Percentiles rank a stretch among this genome's conserved stretches.
Evolutionary conservation across 2,797 vertebrate species (phyloP).

Genomic region (Alauda arvensis): DNA sequence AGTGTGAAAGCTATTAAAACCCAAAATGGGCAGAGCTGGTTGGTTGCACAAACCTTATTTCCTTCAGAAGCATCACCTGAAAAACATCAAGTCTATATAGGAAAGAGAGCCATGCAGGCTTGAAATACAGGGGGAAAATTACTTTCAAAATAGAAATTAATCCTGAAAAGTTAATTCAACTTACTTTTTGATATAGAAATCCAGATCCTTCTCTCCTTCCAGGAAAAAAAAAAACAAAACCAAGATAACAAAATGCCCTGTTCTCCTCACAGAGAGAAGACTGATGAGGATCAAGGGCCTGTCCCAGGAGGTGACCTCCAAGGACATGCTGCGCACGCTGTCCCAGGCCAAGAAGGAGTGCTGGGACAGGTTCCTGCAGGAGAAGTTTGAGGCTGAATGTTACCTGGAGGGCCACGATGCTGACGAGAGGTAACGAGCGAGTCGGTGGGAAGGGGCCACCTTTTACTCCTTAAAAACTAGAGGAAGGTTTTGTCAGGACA

Average conservation of each 20-base stretch:
- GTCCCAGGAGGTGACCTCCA: slow-evolving; percentile 90
- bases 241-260: background rate
- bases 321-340: slow-evolving; percentile 90
- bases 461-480: background rate
- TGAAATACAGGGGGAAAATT: background rate
- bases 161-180: background rate
- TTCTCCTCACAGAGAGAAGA: slow-evolving; percentile 81
- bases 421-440: slow-evolving; percentile 82
- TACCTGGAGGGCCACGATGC: slow-evolving; percentile 84
- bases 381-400: slow-evolving; percentile 85
- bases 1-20: background rate
- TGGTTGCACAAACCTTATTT: background rate
- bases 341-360: slow-evolving; percentile 95
- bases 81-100: background rate
- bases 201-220: background rate
- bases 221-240: background rate
- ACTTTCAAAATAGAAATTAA: background rate
- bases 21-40: background rate
- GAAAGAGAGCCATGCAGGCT: background rate
- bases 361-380: slow-evolving; percentile 95
- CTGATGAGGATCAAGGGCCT: slow-evolving; percentile 90
- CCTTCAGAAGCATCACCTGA: background rate
- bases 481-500: background rate
- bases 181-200: background rate
- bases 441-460: background rate